Conservation (phyloP, 2,797 vertebrate species). For the Chrysocyon brachyurus region DNA sequence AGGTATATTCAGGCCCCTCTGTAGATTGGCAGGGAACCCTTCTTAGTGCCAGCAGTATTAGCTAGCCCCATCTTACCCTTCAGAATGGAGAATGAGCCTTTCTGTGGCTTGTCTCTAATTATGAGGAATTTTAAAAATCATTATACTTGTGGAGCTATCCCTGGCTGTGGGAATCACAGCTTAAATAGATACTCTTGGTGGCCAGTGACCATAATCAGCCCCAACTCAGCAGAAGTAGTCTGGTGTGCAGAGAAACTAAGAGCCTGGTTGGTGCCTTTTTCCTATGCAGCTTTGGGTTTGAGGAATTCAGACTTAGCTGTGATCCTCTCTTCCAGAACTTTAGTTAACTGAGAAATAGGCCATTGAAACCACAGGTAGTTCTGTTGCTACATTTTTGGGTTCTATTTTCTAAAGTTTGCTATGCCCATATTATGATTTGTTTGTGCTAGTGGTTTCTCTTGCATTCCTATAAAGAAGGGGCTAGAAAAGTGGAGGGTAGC, state of each 20-base stretch:
- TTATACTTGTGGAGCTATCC: neutral
- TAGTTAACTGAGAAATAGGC: neutral
- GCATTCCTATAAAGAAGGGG: neutral
- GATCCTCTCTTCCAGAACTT: neutral
- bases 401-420: slow-evolving; percentile 48
- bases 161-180: neutral
- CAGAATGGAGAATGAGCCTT: neutral
- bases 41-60: neutral
- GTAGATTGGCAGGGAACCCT: neutral
- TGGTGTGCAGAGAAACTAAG: neutral
- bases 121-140: neutral
- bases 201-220: neutral
- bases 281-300: neutral
- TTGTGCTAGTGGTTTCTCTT: neutral
- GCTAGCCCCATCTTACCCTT: neutral
- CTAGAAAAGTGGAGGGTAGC: neutral
- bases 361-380: neutral
- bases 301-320: neutral
- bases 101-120: slow-evolving; percentile 6
- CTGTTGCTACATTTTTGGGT: neutral
- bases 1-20: neutral
- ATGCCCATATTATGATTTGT: neutral
- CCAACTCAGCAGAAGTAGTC: neutral
- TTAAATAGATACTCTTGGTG: neutral
- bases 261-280: neutral